Base-by-base conservation (phyloP, 2,113 vertebrate species). In the Vicugna pacos region DNA sequence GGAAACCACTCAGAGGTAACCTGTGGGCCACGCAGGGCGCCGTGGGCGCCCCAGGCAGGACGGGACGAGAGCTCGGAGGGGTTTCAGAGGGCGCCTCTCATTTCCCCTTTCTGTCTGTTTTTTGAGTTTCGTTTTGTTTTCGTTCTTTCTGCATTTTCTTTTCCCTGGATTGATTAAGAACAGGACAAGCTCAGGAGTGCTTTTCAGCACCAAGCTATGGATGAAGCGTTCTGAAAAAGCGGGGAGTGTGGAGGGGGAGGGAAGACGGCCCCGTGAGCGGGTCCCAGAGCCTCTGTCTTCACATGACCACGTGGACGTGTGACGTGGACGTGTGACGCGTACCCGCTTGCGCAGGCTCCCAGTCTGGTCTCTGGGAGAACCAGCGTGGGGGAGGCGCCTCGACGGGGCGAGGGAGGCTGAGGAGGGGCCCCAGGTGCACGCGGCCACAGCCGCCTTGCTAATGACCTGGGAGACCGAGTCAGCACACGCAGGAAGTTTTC, bases 401-500 rank as follows among this genome's bases (percentile, higher is more conserved):
- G 62, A 3, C 50, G 87, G 83, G 38, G 38, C 4, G 38, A 48
- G 87, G 72, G 73, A 16, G 6, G 38, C 38, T 2, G 58, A 11
- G 94, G 69, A 76, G 75, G 79, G 64, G 76, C 56, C 69, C 97
- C 97, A 97, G 97, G 97, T 97, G 95, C 80, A 7, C 58, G 58
- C 26, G 50, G 96, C 96, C 96, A 19, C 0, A 67, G 81, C 62
- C 24, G 62, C 96, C 91, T 82, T 69, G 93, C n/a, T 97, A 96
- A 97, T 95, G 96, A 97, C 96, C 30, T 83, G 77, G 58, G 83
- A 96, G 77, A 82, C 64, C 82, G 97, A 95, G 73, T 50, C 54
- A 96, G 97, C 89, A 77, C 85, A 92, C 65, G 93, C 98, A 95
- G 86, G 94, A 95, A 92, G 82, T 94, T 97, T 97, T 96, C 65